Base-by-base conservation (phyloP, 2,888 invertebrate species). In the Phyllotreta striolata region DNA sequence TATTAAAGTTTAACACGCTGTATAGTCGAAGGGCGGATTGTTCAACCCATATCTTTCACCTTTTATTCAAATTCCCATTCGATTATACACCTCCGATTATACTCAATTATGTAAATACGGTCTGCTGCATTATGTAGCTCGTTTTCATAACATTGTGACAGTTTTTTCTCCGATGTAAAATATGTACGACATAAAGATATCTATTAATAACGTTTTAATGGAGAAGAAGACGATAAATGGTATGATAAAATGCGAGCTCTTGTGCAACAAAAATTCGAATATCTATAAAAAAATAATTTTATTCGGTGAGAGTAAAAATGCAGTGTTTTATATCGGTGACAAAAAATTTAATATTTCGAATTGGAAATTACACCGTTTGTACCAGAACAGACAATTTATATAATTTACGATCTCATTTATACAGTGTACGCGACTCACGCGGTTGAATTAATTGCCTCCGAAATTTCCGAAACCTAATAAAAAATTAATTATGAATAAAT, bases 31-130 rank as follows among this genome's bases (percentile, higher is more conserved):
- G 40, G 63, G 63, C 59, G 63, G 34, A 13, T 34, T 47, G 47
- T 43, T 37, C 59, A 13, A 49, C 63, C 63, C 59, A 64, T 64
- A 59, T 37, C 59, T 64, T 59, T 64, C 63, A 64, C 63, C 59
- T 59, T 55, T 49, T 55, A 59, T 57, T 52, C 41, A 55, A 55
- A 62, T 62, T 47, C 13, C 43, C 40, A 52, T 41, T 54, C 10
- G 47, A 38, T 40, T 13, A 47, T 49, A 63, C 63, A 58, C 54
- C 47, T 44, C 51, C 44, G 39, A 47, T 57, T 57, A 47, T 57
- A n/a, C 12, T 39, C 37, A 56, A 56, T 56, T 56, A 56, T 56
- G 56, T 56, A 56, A 56, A 56, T 55, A 10, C 12, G 40, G 1
- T 40, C 40, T 34, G 12, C 10, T 34, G 13, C 39, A 57, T 47